Percentiles rank a stretch among this genome's conserved stretches.
Evolutionary conservation across 1,140 invertebrate genomes (phyloP).

Genomic region (Mizuhopecten yessoensis): DNA sequence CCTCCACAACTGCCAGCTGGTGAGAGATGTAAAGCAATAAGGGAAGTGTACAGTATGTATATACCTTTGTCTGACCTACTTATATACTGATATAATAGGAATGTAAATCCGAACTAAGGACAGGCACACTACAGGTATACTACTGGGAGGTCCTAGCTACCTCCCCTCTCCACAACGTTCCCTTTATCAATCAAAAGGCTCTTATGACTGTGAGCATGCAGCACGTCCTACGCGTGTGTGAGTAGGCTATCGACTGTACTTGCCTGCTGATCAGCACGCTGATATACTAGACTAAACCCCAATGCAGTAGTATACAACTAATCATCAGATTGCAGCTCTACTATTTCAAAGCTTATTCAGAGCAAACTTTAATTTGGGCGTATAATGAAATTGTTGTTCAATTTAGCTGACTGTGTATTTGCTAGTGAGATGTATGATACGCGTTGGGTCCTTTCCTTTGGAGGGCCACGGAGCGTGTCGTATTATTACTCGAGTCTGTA

Average conservation of each 20-base stretch:
- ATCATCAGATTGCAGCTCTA: constrained; percentile 32
- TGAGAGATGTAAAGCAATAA: not conserved
- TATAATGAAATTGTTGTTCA: constrained; percentile 36
- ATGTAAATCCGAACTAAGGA: not conserved
- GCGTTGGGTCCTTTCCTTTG: not conserved
- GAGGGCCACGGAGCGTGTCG: not conserved
- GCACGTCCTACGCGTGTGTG: not conserved
- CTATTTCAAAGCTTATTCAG: not conserved
- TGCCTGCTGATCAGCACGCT: not conserved
- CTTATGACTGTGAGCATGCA: not conserved
- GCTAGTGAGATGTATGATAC: not conserved
- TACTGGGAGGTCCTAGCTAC: not conserved
- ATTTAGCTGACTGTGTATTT: constrained; percentile 18
- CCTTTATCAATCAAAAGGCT: not conserved
- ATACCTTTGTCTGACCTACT: not conserved
- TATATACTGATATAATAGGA: not conserved
- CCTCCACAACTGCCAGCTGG: not conserved
- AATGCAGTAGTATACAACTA: not conserved
- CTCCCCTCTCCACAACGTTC: not conserved
- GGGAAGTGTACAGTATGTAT: not conserved
- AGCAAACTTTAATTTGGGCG: constrained; percentile 33
- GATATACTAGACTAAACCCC: not conserved
- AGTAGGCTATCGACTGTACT: not conserved
- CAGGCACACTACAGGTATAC: not conserved
- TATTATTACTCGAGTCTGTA: not conserved